These are phyloP conservation scores for Lithobates sylvaticus DNA, from an alignment of 2,797 vertebrate species.

Conservation along the genomic window DNA sequence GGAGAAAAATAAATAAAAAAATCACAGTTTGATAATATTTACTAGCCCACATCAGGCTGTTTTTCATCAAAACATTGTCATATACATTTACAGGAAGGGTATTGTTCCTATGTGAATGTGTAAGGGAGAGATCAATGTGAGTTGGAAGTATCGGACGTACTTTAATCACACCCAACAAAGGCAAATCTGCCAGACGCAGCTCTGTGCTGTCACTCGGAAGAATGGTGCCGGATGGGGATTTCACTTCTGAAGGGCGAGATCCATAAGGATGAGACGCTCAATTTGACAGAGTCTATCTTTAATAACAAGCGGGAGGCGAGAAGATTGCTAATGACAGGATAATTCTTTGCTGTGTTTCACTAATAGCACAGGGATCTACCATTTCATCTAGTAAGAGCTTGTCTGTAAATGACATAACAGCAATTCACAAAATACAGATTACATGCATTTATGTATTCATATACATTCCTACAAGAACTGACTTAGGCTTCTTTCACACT, in stretches of 20 bases:
- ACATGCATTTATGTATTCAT: neutral
- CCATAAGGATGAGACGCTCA: conserved; percentile 15
- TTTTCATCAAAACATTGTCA: conserved; percentile 23
- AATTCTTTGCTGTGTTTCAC: neutral
- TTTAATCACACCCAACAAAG: conserved; percentile 39
- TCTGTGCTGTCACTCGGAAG: conserved; percentile 9
- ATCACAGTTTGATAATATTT: conserved; percentile 16
- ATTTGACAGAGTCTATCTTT: conserved; percentile 23
- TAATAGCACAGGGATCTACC: neutral
- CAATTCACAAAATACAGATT: neutral
- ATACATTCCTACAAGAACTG: neutral
- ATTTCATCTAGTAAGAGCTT: neutral
- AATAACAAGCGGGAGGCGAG: conserved; percentile 21
- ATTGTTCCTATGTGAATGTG: conserved; percentile 12
- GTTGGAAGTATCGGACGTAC: conserved; percentile 1
- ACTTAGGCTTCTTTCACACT: too few species aligned
- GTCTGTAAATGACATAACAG: neutral
- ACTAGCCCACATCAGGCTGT: neutral
- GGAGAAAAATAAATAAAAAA: neutral
- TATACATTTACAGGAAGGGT: neutral
- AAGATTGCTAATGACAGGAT: conserved; percentile 16
- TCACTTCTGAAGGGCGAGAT: conserved; percentile 32
- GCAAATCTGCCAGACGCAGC: conserved; percentile 15
- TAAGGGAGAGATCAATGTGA: neutral
- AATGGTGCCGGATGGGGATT: neutral